Conservation (phyloP, 30 jellyfish, hydroid and myxozoan genomes). For the Cassiopea andromeda region DNA sequence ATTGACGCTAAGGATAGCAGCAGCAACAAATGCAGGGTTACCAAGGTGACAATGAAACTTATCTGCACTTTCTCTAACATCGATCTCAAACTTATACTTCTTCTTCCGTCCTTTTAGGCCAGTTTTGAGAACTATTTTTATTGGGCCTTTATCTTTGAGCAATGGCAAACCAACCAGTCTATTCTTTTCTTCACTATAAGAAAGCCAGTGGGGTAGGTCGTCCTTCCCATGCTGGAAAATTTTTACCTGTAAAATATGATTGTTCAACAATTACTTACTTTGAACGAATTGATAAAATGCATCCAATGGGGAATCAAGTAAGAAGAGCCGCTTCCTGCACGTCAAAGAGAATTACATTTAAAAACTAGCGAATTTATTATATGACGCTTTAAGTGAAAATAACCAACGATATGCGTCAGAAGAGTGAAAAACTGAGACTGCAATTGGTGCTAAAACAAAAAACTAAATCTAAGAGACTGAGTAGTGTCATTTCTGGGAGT, state of each 20-base stretch:
- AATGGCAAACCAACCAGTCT: slow-evolving; percentile 87
- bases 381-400: no score
- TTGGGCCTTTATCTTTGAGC: slow-evolving; percentile 49
- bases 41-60: slow-evolving; percentile 51
- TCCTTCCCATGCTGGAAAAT: slow-evolving; percentile 53
- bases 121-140: slow-evolving; percentile 54
- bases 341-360: no score
- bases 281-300: no score
- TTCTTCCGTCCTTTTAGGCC: slow-evolving; percentile 20
- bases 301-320: no score
- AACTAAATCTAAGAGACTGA: no score
- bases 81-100: slow-evolving; percentile 45
- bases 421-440: no score
- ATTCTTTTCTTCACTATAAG: slow-evolving; percentile 52
- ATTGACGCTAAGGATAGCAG: slow-evolving; percentile 78
- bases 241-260: slow-evolving; percentile 21
- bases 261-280: no score
- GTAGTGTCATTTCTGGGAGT: no score
- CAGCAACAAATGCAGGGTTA: slow-evolving; percentile 68
- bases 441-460: no score
- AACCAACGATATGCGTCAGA: no score
- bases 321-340: no score
- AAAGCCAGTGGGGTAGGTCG: slow-evolving; percentile 87
- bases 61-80: slow-evolving; percentile 35
- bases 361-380: no score